Base-by-base conservation (phyloP, 2,113 vertebrate species). In the Pachyramphus minor region DNA sequence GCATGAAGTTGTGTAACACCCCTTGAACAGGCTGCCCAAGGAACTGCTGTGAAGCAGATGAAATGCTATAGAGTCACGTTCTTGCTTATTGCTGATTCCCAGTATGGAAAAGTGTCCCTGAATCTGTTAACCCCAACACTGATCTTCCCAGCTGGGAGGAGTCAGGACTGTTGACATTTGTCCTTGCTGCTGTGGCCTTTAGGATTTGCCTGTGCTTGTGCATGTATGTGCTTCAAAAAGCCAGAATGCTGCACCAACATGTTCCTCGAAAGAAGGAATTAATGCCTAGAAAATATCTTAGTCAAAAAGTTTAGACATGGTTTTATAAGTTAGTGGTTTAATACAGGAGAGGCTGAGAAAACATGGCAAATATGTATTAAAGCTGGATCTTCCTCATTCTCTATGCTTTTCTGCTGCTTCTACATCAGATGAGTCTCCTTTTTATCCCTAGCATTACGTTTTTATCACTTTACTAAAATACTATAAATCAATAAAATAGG, bases 381-480 rank as follows among this genome's bases (percentile, higher is more conserved):
- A 64, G 23, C 37, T 4, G 4, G 20, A 73, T 68, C 66, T 60
- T 60, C 44, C 75, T 91, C 45, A 23, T 67, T 89, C 79, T 80
- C 80, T 84, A 24, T 86, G 86, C 88, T 93, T 73, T 95, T 71
- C 85, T 92, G 20, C 72, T 56, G 47, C 83, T 81, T 87, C 52
- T 89, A n/a, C 37, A 84, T 96, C 86, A 88, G 74, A 92, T 72
- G 62, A 83, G 42, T 67, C 59, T 90, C 66, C 58, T 87, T 93
- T 95, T 92, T 94, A 97, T 95, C 88, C 90, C 83, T 82, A 73
- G 76, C 85, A 93, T 95, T 96, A 91, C 94, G 92, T 78, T 97
- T 97, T 96, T 95, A 96, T 97, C 94, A 94, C 94, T 95, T 96
- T 94, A 92, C 93, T 97, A 95, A 97, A 97, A 96, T 95, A 94